phyloP scores from a whole-genome alignment of 2,888 invertebrate species.

The Lamellibrachia columna region DNA sequence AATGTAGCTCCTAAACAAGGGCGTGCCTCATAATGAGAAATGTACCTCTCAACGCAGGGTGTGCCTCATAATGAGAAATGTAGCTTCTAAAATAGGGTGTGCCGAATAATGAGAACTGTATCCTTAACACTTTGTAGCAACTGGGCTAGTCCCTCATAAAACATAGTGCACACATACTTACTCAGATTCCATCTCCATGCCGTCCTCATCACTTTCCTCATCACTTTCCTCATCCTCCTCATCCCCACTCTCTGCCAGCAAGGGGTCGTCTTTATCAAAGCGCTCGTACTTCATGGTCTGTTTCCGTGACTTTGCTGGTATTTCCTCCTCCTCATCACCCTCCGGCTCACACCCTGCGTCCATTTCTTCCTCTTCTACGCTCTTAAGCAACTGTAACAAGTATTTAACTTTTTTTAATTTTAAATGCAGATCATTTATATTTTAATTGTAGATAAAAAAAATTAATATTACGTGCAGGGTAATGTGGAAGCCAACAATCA shows the following conservation, averaged over 20 bases:
- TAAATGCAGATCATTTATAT: neutral
- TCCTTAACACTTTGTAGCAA: too few species aligned
- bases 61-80: neutral
- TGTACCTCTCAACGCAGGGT: too few species aligned
- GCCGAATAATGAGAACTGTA: neutral
- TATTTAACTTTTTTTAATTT: too few species aligned
- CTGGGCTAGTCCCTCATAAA: neutral
- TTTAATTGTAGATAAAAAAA: too few species aligned
- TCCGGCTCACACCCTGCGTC: constrained; percentile 26
- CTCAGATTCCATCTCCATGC: constrained; percentile 23
- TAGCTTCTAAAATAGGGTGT: neutral
- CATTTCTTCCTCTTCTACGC: neutral
- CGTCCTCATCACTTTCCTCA: constrained; percentile 20
- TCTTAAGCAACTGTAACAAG: neutral
- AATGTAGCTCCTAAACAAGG: too few species aligned
- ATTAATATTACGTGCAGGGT: too few species aligned
- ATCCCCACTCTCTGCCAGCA: neutral
- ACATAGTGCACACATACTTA: neutral
- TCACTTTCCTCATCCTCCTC: neutral
- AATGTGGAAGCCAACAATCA: too few species aligned
- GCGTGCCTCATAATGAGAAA: too few species aligned
- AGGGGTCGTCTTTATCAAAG: constrained; percentile 16
- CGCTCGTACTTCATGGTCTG: constrained; percentile 36
- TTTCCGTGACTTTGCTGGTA: constrained; percentile 25
- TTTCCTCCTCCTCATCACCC: constrained; percentile 24